Evolutionary conservation across 2,113 vertebrate genomes (phyloP), one percentile per base, ranked within the genome.

Genomic region (Alligator mississippiensis): DNA sequence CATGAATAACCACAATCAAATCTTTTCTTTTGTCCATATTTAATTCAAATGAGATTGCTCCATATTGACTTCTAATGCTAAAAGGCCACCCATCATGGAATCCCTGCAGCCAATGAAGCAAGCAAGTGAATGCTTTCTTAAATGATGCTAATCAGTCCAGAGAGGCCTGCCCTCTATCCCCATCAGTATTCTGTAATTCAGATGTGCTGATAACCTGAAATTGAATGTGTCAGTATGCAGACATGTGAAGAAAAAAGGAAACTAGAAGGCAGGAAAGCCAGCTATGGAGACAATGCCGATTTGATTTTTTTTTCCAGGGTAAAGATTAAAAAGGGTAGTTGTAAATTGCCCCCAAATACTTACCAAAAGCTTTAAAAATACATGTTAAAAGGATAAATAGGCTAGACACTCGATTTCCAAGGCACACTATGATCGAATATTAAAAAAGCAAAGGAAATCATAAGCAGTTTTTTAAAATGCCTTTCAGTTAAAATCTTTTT

Each of bases 101-200:
- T 97, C 96, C 95, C 95, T 97, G 97, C 96, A 98, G 98, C 98
- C 98, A 98, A 96, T 96, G 98, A 98, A 98, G 97, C 97, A 92
- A 97, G 98, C 98, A 97, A 98, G 98, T 93, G 97, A 98, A 98
- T 98, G 97, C 98, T 98, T 99, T 98, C 98, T 99, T 99, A 99
- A 99, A 99, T 98, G 98, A 99, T 98, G 98, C 98, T 99, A 99
- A 99, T 99, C 99, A 99, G 99, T 98, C 99, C 98, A 62, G 98
- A 98, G 99, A 98, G 99, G 98, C 98, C 97, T 98, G 99, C 98
- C 98, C 98, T 98, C 98, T 98, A 98, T 98, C 98, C 98, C 98
- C 98, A 98, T 98, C 98, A 98, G 98, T 97, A 98, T 98, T 98
- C 98, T 98, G 97, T 98, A 98, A 99, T 98, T 99, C 98, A 98